Conservation (phyloP, 2,797 vertebrate genomes). For the Silurus aristotelis region DNA sequence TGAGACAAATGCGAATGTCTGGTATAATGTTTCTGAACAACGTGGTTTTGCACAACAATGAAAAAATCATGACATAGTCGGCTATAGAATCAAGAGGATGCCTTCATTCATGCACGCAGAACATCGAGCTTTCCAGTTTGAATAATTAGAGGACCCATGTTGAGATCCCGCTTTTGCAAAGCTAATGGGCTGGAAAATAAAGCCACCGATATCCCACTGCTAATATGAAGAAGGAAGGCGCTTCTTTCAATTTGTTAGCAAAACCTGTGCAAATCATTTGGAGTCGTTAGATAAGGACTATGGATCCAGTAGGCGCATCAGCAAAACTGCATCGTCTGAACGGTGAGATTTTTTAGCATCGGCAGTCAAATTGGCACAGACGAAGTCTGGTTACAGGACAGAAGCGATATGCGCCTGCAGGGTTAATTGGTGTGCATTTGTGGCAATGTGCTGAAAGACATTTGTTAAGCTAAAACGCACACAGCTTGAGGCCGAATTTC, state of each 20-base stretch:
- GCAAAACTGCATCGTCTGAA: background rate
- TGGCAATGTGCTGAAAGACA: background rate
- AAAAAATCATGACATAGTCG: background rate
- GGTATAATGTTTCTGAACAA: background rate
- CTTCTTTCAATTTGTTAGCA: constrained; percentile 18
- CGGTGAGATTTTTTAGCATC: background rate
- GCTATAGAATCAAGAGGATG: background rate
- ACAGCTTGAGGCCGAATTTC: background rate
- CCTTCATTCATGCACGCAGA: background rate
- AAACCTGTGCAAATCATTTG: background rate
- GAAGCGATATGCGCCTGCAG: background rate
- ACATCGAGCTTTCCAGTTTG: background rate
- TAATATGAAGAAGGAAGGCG: background rate
- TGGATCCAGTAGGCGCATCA: background rate
- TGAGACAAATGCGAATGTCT: background rate
- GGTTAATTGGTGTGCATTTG: constrained; percentile 1
- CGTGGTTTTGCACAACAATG: background rate
- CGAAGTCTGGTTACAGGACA: background rate
- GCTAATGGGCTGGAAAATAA: constrained; percentile 24
- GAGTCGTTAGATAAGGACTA: background rate
- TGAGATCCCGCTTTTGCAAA: constrained; percentile 13
- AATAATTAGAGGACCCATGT: constrained; percentile 23
- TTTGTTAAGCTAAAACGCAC: background rate
- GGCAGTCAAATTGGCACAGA: background rate
- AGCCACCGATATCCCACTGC: constrained; percentile 2